Base-by-base conservation (phyloP, 1,140 invertebrate genomes). In the Galleria mellonella region DNA sequence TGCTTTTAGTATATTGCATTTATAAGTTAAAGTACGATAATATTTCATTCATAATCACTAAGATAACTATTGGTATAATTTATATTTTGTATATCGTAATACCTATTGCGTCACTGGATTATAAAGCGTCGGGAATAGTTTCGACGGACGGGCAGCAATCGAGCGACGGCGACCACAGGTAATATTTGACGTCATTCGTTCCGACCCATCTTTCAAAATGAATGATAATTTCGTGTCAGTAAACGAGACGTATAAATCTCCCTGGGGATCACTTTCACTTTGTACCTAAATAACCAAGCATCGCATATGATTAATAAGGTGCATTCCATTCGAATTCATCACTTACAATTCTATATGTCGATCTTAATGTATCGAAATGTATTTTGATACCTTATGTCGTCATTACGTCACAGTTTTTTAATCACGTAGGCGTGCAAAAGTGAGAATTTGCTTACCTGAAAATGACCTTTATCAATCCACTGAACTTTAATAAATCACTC, bases 251-350 rank as follows among this genome's bases (percentile, higher is more conserved):
- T 60, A 75, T 78, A 71, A 72, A 78, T 78, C 70, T 72, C 55
- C 56, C 64, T 69, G 69, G 56, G 61, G 68, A 75, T 73, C 74
- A 82, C 77, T 82, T 82, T 82, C 77, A 71, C 77, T 72, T 43
- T 49, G 39, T 40, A 55, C n/a, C n/a, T n/a, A n/a, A n/a, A n/a
- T n/a, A 62, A 33, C 17, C n/a, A n/a, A 23, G 17, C 17, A 6
- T 23, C 17, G 17, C 17, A 23, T 23, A 23, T 23, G 17, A 23
- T 23, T 23, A 23, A 23, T 2, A 23, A 23, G 6, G 6, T 23
- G 17, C 17, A 23, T 23, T 23, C 17, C 17, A 23, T 23, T 23
- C 17, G 17, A 23, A 23, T 3, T 23, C 17, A 23, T 23, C 17
- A 23, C 2, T 3, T 23, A 23, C 2, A 6, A 23, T 3, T 23